Conservation (phyloP, 2,113 vertebrate species). For the Hipposideros armiger region DNA sequence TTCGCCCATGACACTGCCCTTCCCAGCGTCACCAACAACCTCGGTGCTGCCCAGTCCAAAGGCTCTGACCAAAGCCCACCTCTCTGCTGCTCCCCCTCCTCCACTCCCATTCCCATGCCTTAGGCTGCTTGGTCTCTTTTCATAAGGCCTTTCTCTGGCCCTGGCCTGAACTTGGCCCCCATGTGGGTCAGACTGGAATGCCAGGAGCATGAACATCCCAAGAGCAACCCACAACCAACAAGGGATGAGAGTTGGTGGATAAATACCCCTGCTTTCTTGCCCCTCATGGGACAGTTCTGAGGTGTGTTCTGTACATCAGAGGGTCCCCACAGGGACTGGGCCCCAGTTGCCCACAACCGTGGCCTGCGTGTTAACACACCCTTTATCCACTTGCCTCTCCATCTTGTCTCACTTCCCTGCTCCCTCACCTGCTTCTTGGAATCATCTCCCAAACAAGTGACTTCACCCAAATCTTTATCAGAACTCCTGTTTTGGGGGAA, state of each 20-base stretch:
- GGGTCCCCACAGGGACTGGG: neutral
- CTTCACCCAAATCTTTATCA: neutral
- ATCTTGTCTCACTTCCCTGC: neutral
- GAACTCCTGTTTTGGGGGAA: neutral
- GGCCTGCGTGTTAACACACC: neutral
- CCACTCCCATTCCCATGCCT: too few species aligned
- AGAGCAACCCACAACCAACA: neutral
- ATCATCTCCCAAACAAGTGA: neutral
- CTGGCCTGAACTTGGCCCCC: neutral
- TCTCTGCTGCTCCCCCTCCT: neutral
- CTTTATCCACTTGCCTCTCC: neutral
- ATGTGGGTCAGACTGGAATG: neutral
- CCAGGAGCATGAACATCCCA: neutral
- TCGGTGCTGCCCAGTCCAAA: neutral
- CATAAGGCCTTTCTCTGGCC: neutral
- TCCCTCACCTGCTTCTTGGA: neutral
- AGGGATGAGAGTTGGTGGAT: neutral
- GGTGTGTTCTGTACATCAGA: neutral
- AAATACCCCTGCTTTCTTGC: neutral
- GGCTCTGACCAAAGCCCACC: fast-evolving
- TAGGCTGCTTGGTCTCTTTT: neutral
- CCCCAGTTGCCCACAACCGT: neutral
- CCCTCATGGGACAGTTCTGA: neutral
- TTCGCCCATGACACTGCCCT: neutral
- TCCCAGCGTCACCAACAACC: neutral